Evolutionary conservation across 2,113 vertebrate genomes (phyloP), one percentile per base, ranked within the genome.

Genomic region (Pachyramphus minor): DNA sequence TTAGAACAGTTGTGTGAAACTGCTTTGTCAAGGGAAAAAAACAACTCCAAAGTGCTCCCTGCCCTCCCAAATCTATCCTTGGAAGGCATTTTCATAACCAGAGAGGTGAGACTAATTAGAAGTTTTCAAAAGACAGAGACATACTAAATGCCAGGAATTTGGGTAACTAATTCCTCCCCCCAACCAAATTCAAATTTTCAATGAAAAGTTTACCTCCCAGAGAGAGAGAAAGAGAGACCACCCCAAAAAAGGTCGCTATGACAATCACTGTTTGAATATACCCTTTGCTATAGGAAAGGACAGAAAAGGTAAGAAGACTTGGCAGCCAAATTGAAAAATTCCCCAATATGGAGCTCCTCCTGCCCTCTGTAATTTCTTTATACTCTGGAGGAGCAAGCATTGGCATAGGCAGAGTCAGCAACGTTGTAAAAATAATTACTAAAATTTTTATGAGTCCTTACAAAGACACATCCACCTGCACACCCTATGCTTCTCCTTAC

Each of bases 391-490:
- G 84, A 78, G 37, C 9, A 79, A 76, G n/a, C 1, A 7, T 33
- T 72, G 4, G 2, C 50, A 84, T 1, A 50, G 39, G 72, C 67
- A 88, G 47, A 78, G 81, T 69, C 93, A 85, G 67, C 76, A 94
- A 69, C 18, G 50, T 76, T 52, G 79, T 22, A 28, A 90, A 91
- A 95, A 85, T 47, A 90, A 90, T 44, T 88, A 59, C 44, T 69
- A 16, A 87, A 52, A 27, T 63, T 84, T n/a, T 71, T 76, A 28
- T 5, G 42, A 95, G 31, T 74, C 62, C 84, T 72, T 72, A 73
- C 53, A 74, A 89, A 92, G 53, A 56, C 15, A 60, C 20, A 78
- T 79, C 22, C 58, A 96, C 82, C 33, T 92, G 69, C 66, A 87
- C 37, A 64, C 5, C 58, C 66, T 27, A 16, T 1, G 6, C 58